Conservation (phyloP, 2,888 invertebrate genomes). For the Cephus runcator region DNA sequence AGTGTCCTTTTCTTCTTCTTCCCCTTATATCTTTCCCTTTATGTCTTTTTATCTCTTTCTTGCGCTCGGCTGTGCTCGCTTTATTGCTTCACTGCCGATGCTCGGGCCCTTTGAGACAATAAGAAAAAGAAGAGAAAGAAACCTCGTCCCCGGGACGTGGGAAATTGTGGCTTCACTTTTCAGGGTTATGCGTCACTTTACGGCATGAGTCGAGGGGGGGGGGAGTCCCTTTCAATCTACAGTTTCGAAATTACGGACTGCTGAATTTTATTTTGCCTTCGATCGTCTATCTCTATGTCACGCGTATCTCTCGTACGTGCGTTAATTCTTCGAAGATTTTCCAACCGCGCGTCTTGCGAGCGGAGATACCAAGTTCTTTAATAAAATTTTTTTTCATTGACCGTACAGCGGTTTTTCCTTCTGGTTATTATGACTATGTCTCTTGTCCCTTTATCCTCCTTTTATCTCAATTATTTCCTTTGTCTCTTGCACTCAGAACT, state of each 20-base stretch:
- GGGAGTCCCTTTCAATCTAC: background rate
- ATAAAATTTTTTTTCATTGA: background rate
- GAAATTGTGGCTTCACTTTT: background rate
- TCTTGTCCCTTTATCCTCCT: background rate
- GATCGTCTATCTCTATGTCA: background rate
- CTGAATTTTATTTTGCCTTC: background rate
- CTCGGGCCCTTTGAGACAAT: background rate
- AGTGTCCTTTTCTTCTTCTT: background rate
- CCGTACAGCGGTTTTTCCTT: background rate
- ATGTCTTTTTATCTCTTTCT: constrained; percentile 15
- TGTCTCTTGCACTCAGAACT: background rate
- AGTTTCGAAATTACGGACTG: background rate
- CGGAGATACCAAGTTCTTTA: background rate
- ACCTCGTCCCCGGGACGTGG: background rate
- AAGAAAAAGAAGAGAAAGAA: background rate
- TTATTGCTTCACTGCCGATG: constrained; percentile 8
- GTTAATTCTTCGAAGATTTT: background rate
- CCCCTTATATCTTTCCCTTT: background rate
- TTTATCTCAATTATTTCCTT: background rate
- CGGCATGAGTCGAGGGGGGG: background rate
- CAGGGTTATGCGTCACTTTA: background rate
- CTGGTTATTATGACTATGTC: background rate
- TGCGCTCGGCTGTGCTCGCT: constrained; percentile 9
- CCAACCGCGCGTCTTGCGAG: background rate
- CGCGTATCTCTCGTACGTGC: background rate